Base-by-base conservation (phyloP, 1,140 invertebrate species). In the Episyrphus balteatus region DNA sequence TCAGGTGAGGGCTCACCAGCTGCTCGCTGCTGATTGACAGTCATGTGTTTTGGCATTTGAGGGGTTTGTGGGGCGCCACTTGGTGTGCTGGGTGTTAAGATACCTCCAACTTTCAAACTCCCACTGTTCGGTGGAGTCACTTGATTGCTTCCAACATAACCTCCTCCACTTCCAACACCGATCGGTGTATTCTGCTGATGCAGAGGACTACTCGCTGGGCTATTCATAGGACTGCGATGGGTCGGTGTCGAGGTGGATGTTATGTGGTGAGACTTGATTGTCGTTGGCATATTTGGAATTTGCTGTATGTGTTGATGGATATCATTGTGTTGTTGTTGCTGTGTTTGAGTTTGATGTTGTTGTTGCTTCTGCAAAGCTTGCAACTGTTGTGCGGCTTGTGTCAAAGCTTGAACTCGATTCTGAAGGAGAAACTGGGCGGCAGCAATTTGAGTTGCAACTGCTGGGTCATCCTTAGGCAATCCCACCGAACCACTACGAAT, bases 341-440 rank as follows among this genome's bases (percentile, higher is more conserved):
- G 49, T 56, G 58, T 75, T 70, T 48, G 72, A 66, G 58, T 73
- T 51, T 71, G 67, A 54, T 71, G 68, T 52, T 75, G 75, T 46
- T 86, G 84, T 51, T 83, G 83, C 62, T 88, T 86, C 53, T 88
- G 83, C 43, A 86, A 70, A 40, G 84, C 83, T 54, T 87, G 82
- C 47, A 88, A 69, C 57, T 87, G 86, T 66, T 89, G 86, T 1
- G 85, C 84, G 41, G 86, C 85, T 66, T 88, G 86, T 8, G 80
- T 81, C 42, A 88, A 77, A 5, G 82, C 82, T 58, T 89, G 86
- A 15, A 86, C 76, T 75, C 83, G 65, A 30, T 57, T 62, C 43
- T 67, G 65, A 48, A 67, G 55, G 14, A 67, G 49, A 51, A 67
- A 63, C 54, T 67, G 65, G 19, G 65, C 65, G 2, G 64, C 52